phyloP scores from a whole-genome alignment of 2,888 invertebrate species.

The Caenorhabditis macrosperma region DNA sequence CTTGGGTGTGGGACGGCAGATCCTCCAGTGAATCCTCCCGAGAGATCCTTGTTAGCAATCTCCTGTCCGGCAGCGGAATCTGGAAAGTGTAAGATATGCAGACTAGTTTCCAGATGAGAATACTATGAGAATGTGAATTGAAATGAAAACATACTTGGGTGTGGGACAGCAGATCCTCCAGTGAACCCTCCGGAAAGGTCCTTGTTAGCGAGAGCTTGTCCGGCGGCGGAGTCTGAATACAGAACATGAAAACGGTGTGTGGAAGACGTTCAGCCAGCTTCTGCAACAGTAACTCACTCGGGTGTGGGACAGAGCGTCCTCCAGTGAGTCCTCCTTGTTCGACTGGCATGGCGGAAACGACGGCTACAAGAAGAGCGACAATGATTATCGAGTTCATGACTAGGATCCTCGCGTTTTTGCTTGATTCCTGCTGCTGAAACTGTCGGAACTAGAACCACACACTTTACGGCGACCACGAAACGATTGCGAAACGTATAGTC shows the following conservation, averaged over 20 bases:
- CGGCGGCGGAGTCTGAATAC: constrained; percentile 55
- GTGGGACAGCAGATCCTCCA: constrained; percentile 35
- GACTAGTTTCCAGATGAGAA: constrained; percentile 12
- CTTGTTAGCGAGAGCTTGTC: constrained; percentile 50
- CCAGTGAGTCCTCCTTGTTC: constrained; percentile 51
- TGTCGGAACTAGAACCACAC: constrained; percentile 30
- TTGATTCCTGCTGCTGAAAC: constrained; percentile 35
- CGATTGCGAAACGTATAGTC: constrained; percentile 15
- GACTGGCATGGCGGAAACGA: constrained; percentile 48
- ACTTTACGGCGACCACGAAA: neutral
- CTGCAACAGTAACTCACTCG: constrained; percentile 28
- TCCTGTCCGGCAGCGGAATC: constrained; percentile 57
- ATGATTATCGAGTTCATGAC: constrained; percentile 42
- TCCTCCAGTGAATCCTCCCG: constrained; percentile 40
- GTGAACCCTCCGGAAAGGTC: constrained; percentile 26
- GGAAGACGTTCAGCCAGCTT: too few species aligned
- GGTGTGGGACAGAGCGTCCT: constrained; percentile 56
- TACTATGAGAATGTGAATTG: neutral
- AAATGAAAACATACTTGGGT: constrained; percentile 30
- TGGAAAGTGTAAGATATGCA: too few species aligned
- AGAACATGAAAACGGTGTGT: neutral
- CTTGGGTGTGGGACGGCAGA: constrained; percentile 51
- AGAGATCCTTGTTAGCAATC: constrained; percentile 41
- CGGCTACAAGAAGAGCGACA: constrained; percentile 44
- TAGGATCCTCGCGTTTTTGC: neutral